A percentile compares a stretch with the other conserved stretches of the same genome.
These are phyloP conservation scores for Notarius quadriscutis DNA, from an alignment of 2,113 vertebrate genomes.

Conservation along the genomic window DNA sequence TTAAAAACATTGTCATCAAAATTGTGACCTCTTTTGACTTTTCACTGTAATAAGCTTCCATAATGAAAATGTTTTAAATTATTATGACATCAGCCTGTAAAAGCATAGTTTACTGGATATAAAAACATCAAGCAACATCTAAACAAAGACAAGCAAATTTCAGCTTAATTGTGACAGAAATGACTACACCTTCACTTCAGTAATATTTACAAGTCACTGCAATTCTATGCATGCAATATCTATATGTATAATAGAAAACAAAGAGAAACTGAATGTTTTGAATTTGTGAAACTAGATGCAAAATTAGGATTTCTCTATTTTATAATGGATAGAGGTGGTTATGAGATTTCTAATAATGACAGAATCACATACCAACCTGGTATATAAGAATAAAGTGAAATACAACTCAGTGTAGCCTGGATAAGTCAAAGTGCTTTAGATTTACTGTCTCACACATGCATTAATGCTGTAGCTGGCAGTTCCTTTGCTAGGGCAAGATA, in stretches of 20 bases:
- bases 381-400: neutral
- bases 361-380: neutral
- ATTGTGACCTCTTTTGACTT: neutral
- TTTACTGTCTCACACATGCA: neutral
- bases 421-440: neutral
- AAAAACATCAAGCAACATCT: neutral
- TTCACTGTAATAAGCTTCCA: neutral
- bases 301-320: neutral
- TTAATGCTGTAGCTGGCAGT: neutral
- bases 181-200: too few species aligned
- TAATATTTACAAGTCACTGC: neutral
- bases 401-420: neutral
- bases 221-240: neutral
- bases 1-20: neutral
- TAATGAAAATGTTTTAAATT: neutral
- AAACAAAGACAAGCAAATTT: too few species aligned
- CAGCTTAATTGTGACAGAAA: too few species aligned
- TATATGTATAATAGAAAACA: neutral
- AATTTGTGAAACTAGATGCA: neutral
- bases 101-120: neutral
- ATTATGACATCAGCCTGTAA: neutral
- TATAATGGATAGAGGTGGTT: neutral
- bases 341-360: neutral
- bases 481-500: neutral
- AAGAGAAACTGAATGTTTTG: neutral